Conservation (phyloP, 1,140 invertebrate genomes). For the Diuraphis noxia region DNA sequence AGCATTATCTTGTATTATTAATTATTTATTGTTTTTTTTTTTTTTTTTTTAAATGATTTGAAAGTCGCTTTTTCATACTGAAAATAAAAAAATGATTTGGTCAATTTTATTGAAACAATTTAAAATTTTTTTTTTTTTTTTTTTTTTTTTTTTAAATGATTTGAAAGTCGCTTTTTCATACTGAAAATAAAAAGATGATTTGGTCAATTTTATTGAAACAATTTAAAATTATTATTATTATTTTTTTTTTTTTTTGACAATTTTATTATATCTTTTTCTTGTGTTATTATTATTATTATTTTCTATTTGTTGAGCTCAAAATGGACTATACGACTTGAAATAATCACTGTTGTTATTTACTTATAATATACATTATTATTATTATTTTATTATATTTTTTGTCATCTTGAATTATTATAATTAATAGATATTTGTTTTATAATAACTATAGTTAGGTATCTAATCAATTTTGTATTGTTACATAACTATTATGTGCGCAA, state of each 20-base stretch:
- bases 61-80: background rate
- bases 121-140: background rate
- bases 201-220: background rate
- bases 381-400: constrained; percentile 37
- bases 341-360: constrained; percentile 34
- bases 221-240: background rate
- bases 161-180: background rate
- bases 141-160: constrained; percentile 11
- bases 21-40: constrained; percentile 28
- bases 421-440: constrained; percentile 23
- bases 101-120: background rate
- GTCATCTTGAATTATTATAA: constrained; percentile 10
- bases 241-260: constrained; percentile 18
- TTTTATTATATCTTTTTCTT: constrained; percentile 23
- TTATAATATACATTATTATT: constrained; percentile 39
- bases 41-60: background rate
- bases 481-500: constrained; percentile 31
- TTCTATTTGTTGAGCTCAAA: constrained; percentile 47
- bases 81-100: background rate
- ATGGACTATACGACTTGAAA: constrained; percentile 44
- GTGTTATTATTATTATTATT: constrained; percentile 31
- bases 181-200: background rate
- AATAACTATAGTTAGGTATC: background rate
- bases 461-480: constrained; percentile 25
- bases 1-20: constrained; percentile 5